Evolutionary conservation across 2,113 vertebrate genomes (phyloP).

Genomic region (Macaca nemestrina): DNA sequence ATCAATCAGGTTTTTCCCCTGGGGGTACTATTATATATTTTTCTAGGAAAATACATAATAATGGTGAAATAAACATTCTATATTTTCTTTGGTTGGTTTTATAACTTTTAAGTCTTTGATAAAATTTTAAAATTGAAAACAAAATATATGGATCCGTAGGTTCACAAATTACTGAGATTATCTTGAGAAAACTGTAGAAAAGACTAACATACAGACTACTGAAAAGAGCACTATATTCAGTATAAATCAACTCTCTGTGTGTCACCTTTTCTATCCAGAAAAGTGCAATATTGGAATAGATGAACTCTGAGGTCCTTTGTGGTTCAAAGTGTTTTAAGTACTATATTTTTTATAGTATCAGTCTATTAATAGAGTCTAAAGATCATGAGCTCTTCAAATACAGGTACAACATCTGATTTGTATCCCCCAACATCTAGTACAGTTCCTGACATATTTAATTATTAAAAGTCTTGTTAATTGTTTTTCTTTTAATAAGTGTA

Average conservation of each 20-base stretch:
- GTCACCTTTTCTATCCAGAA: neutral
- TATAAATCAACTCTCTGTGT: neutral
- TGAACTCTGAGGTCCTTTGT: neutral
- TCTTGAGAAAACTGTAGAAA: neutral
- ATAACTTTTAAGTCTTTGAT: neutral
- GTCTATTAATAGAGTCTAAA: neutral
- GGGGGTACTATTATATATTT: neutral
- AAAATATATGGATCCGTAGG: neutral
- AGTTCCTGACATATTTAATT: neutral
- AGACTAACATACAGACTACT: neutral
- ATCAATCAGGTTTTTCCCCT: neutral
- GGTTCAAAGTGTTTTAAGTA: neutral
- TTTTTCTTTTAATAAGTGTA: neutral
- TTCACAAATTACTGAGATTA: neutral
- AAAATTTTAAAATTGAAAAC: neutral
- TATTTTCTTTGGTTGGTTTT: neutral
- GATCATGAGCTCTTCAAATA: neutral
- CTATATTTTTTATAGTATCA: neutral
- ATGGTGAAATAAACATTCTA: neutral
- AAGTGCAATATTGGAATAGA: neutral
- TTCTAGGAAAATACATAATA: neutral
- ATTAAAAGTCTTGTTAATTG: neutral
- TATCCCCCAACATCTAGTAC: neutral
- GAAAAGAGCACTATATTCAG: neutral
- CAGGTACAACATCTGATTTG: neutral